Percentiles rank a stretch among this genome's conserved stretches.
Conservation (phyloP, 2,797 vertebrate genomes). For the Lerista edwardsae region DNA sequence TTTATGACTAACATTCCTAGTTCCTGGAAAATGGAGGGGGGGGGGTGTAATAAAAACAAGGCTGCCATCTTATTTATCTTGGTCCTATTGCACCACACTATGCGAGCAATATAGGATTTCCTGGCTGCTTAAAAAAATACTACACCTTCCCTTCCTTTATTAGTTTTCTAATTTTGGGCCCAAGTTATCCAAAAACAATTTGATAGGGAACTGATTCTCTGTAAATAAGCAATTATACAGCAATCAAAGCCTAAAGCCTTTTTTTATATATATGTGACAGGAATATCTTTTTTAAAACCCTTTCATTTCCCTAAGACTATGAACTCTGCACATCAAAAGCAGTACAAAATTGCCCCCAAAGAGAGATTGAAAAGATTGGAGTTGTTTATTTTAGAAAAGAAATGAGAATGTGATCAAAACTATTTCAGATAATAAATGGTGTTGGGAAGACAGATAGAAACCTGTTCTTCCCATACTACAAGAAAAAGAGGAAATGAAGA, state of each 20-base stretch:
- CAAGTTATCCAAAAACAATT: constrained; percentile 18
- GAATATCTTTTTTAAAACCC: constrained; percentile 7
- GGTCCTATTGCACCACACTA: not conserved
- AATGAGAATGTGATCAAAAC: constrained; percentile 34
- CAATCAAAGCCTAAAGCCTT: constrained; percentile 31
- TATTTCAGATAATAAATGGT: constrained; percentile 20
- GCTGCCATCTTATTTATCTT: constrained; percentile 22
- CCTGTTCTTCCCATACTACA: not conserved
- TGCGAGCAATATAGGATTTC: constrained; percentile 37
- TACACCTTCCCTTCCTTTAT: constrained; percentile 49
- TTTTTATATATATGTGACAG: constrained; percentile 19
- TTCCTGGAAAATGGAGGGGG: not conserved
- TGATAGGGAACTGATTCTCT: constrained; percentile 45
- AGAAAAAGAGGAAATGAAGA: constrained; percentile 22
- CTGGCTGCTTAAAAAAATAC: constrained; percentile 27
- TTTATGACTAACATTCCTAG: not conserved
- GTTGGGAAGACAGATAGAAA: constrained; percentile 17
- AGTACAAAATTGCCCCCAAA: constrained; percentile 8
- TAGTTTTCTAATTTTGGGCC: constrained; percentile 58
- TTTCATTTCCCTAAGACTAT: constrained; percentile 28
- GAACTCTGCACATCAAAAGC: constrained; percentile 6
- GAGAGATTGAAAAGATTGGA: constrained; percentile 31
- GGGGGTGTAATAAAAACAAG: constrained; percentile 30
- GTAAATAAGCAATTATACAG: constrained; percentile 52
- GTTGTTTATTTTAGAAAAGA: constrained; percentile 37